These are phyloP conservation scores for Hemibagrus wyckioides DNA, from an alignment of 2,113 vertebrate genomes.

Conservation along the genomic window DNA sequence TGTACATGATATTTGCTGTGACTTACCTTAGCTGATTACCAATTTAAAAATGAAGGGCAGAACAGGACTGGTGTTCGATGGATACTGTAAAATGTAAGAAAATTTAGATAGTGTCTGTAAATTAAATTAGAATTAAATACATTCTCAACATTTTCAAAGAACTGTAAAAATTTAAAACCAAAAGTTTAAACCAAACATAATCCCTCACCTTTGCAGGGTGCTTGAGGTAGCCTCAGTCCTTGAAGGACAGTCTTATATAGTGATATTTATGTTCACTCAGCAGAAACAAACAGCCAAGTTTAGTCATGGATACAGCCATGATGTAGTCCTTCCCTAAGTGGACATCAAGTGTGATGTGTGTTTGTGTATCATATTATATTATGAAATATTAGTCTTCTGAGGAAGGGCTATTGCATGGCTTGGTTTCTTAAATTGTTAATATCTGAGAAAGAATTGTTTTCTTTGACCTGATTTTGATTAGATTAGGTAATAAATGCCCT, in stretches of 20 bases:
- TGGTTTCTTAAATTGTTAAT: background rate
- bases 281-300: background rate
- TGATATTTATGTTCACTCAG: background rate
- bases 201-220: conserved; percentile 17
- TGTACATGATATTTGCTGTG: background rate
- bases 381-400: conserved; percentile 18
- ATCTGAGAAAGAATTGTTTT: background rate
- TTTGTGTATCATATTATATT: conserved; percentile 32
- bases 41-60: background rate
- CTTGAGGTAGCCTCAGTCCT: background rate
- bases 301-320: conserved; percentile 34
- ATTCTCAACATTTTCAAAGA: background rate
- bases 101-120: background rate
- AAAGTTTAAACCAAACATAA: background rate
- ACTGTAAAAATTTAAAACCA: background rate
- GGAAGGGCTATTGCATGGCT: background rate
- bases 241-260: conserved; percentile 30
- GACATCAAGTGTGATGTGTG: background rate
- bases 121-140: background rate
- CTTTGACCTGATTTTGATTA: background rate
- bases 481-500: background rate
- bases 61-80: background rate
- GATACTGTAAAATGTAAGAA: conserved; percentile 2
- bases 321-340: conserved; percentile 14
- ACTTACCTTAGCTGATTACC: background rate